phyloP scores from a whole-genome alignment of 2,797 vertebrate species.

The Macrochelys suwanniensis region DNA sequence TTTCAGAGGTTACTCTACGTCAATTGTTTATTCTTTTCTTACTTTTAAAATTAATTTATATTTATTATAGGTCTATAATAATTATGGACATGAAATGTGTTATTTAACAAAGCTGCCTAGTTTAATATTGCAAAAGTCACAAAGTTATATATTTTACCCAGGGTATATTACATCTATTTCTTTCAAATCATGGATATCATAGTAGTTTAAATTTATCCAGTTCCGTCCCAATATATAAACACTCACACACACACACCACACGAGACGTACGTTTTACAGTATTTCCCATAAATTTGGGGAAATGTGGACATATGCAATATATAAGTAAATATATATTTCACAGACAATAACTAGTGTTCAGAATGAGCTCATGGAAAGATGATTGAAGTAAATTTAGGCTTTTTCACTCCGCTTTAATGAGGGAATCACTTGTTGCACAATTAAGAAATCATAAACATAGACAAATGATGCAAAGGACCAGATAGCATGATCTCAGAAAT shows the following conservation, averaged over 20 bases:
- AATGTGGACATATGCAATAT: not conserved
- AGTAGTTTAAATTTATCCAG: not conserved
- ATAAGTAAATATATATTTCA: not conserved
- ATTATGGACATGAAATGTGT: not conserved
- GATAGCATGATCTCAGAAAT: not conserved
- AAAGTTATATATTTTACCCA: not conserved
- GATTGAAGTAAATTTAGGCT: not conserved
- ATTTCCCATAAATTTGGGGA: not conserved
- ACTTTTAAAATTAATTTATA: too few species aligned
- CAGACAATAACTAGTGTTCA: not conserved
- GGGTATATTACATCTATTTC: not conserved
- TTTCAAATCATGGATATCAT: not conserved
- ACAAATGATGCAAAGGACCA: not conserved
- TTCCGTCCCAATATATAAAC: not conserved
- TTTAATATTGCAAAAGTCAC: not conserved
- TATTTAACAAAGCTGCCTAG: not conserved
- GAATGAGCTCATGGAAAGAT: not conserved
- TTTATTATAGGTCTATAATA: not conserved
- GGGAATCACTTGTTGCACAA: not conserved
- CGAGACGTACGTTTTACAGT: not conserved
- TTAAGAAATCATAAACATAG: not conserved
- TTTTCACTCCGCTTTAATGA: not conserved
- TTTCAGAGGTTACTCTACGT: too few species aligned
- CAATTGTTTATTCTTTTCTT: too few species aligned
- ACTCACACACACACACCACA: not conserved